Evolutionary conservation across 2,797 vertebrate genomes (phyloP).

Genomic region (Chaetophractus vellerosus): DNA sequence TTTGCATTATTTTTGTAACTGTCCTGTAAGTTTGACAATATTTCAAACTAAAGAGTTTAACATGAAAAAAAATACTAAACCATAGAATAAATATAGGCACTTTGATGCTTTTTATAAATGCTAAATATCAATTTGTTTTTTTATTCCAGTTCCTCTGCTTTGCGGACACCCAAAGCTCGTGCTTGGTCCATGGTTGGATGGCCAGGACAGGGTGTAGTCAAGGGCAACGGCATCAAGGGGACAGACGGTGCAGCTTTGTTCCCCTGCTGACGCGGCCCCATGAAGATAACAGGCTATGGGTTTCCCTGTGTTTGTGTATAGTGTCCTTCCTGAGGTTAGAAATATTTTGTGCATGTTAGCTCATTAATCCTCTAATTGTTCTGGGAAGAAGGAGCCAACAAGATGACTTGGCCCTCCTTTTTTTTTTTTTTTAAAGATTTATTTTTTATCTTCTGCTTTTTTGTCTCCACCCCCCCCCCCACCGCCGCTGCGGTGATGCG

Average conservation of each 20-base stretch:
- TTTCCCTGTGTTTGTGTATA: not conserved
- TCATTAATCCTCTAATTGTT: not conserved
- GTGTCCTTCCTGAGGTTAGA: not conserved
- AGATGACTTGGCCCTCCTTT: not conserved
- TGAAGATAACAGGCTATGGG: accelerated
- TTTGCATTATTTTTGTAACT: no score
- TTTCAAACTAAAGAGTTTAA: no score
- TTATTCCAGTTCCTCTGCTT: not conserved
- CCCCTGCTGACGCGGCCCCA: not conserved
- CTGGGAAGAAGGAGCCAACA: not conserved
- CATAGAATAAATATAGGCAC: not conserved
- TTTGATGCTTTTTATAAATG: slow-evolving; percentile 35
- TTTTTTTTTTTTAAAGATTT: no score
- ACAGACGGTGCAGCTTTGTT: not conserved
- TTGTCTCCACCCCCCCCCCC: no score
- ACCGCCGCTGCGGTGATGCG: no score
- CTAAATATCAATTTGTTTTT: not conserved
- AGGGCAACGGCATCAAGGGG: accelerated
- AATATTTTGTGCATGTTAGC: slow-evolving; percentile 9
- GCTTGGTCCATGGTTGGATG: not conserved
- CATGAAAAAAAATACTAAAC: not conserved
- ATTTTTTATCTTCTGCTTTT: no score
- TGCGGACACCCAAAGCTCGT: not conserved
- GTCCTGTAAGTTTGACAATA: no score
- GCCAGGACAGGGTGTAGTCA: accelerated